Evolutionary conservation across 35 echinoderm and acorn worm genomes (phyloP), one percentile per base, ranked within the genome.

Genomic region (Anneissia japonica): DNA sequence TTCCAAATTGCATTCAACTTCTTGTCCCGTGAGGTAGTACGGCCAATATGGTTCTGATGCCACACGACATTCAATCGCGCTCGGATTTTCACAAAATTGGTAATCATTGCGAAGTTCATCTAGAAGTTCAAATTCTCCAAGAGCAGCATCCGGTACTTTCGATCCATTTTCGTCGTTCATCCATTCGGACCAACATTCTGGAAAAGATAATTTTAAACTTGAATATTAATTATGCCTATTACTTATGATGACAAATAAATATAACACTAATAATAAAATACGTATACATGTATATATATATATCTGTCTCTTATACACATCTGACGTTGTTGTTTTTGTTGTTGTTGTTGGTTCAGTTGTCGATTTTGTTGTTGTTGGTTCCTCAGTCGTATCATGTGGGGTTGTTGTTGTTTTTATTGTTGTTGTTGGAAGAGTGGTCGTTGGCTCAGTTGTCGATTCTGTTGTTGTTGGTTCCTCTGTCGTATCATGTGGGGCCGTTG

Each of bases 41-140:
- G 79, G 79, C 37, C 35, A 38, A 26, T 35, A 30, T 40, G 32
- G 32, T 10, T 39, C 79, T 37, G 26, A 5, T 37, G 79, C 36
- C 4, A 81, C 0, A 23, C 79, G 79, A 39, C 79, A 81, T 40
- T 81, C 79, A 0, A 81, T 81, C 17, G n/a, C 79, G 40, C 23
- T n/a, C 4, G 37, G 35, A 39, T 35, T 39, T 0, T 81, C 36
- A 81, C 79, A 81, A 40, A 81, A 81, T 30, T 81, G n/a, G 30
- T 81, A 81, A 7, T 39, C 35, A 17, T 81, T 14, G 16, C 31
- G 79, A 30, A 81, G 38, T 30, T 37, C n/a, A n/a, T 37, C 34
- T 23, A 81, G 37, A 81, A 81, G 34, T 37, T 81, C 79, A 81
- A 81, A 81, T 40, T 81, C 79, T 39, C 79, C 79, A 30, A 39